Conservation (phyloP, 2,888 invertebrate genomes). For the Lamproptera curius region DNA sequence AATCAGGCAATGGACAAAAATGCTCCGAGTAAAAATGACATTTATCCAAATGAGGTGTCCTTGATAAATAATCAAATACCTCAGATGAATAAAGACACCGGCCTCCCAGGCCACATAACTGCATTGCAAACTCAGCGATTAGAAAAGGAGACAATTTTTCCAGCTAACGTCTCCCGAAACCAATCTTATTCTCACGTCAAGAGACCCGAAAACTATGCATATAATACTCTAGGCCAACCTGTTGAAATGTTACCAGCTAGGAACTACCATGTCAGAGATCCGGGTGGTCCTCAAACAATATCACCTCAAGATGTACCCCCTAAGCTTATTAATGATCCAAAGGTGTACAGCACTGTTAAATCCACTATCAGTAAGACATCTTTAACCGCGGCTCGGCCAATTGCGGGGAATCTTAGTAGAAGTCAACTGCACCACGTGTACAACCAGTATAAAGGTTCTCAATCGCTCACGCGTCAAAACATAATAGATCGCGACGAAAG, state of each 20-base stretch:
- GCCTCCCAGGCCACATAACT: background rate
- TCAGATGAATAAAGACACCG: background rate
- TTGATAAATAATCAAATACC: background rate
- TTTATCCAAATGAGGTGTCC: background rate
- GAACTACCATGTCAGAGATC: constrained; percentile 37
- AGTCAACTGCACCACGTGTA: constrained; percentile 60
- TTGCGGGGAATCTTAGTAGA: constrained; percentile 48
- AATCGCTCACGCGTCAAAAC: constrained; percentile 58
- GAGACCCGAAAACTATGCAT: constrained; percentile 35
- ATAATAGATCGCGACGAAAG: constrained; percentile 34
- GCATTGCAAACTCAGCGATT: constrained; percentile 20
- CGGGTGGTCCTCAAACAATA: constrained; percentile 51
- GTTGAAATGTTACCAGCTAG: constrained; percentile 50
- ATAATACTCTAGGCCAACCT: constrained; percentile 65
- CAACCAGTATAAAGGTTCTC: constrained; percentile 63
- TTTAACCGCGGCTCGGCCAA: constrained; percentile 42
- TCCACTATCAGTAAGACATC: constrained; percentile 62
- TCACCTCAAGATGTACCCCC: constrained; percentile 42
- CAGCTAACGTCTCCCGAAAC: constrained; percentile 45
- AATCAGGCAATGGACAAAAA: background rate
- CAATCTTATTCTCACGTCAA: constrained; percentile 20
- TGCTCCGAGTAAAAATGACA: too few relatives aligned
- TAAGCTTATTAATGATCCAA: constrained; percentile 30
- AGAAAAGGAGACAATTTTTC: constrained; percentile 52
- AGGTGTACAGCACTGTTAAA: constrained; percentile 48